These are phyloP conservation scores for Dinomys branickii DNA, from an alignment of 2,113 vertebrate species.

Conservation along the genomic window DNA sequence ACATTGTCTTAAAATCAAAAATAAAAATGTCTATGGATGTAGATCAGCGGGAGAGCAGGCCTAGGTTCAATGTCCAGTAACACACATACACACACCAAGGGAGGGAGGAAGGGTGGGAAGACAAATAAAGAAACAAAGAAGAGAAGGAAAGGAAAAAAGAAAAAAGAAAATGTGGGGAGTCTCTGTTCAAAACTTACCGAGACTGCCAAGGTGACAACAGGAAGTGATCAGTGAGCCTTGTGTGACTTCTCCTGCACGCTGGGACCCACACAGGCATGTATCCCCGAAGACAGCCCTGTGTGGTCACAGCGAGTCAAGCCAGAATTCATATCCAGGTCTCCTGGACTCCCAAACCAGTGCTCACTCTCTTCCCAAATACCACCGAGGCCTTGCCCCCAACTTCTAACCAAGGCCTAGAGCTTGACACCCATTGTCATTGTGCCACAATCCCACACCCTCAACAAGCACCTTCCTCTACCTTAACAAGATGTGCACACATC, in stretches of 20 bases:
- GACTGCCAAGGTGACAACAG: neutral
- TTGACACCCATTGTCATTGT: too few species aligned
- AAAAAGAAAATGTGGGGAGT: neutral
- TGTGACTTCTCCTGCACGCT: fast-evolving
- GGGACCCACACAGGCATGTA: fast-evolving
- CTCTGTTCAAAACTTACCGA: neutral
- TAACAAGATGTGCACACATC: neutral
- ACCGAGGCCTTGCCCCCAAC: neutral
- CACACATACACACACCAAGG: neutral
- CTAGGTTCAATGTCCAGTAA: neutral
- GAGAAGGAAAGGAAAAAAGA: fast-evolving
- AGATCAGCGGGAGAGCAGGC: neutral
- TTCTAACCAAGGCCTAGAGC: too few species aligned
- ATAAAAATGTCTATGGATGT: neutral
- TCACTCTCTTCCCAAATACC: neutral
- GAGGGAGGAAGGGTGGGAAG: neutral
- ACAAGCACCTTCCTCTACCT: neutral
- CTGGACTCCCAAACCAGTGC: neutral
- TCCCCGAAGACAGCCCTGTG: neutral
- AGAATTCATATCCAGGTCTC: neutral
- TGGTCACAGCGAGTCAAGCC: neutral
- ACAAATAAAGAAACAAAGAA: fast-evolving
- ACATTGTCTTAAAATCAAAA: neutral
- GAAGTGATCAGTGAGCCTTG: neutral
- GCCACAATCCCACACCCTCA: neutral